Base-by-base conservation (phyloP, 2,113 vertebrate species). In the Gymnocephalus cernua region DNA sequence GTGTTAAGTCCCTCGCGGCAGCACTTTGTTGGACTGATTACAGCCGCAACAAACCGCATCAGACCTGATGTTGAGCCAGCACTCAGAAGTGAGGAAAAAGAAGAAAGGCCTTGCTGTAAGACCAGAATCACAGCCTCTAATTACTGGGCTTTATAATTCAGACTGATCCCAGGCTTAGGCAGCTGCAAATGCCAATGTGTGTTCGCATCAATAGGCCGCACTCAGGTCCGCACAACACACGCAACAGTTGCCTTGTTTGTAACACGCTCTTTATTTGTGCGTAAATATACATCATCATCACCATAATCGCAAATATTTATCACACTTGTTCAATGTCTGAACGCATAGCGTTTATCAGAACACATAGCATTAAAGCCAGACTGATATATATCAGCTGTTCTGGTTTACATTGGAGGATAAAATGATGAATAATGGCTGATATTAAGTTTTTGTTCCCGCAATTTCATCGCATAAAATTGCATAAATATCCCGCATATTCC, bases 91-190 rank as follows among this genome's bases (percentile, higher is more conserved):
- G 75, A 74, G 74, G 70, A 54, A n/a, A 51, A 59, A 58, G 57
- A 74, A 57, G 68, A 84, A 62, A 67, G 51, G 38, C 4, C 8
- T 11, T 4, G 38, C 68, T 82, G 65, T 78, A 80, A 83, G 58
- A 66, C 14, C 14, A 51, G 81, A 87, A 85, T 83, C 87, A 64
- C 85, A 90, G 79, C 65, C 83, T 92, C 44, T 91, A 92, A 93
- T 93, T 92, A 88, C 88, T 25, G 29, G 38, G 82, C 88, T 90
- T 90, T 87, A 90, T 93, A 87, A 79, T 94, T 84, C 89, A 86
- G 67, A 94, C 92, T 93, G 91, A 94, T 94, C 87, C 59, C 21
- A 53, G 87, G 86, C 87, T 74, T 29, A 69, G 80, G 86, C 91
- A 89, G 90, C 91, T 92, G 90, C 76, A 84, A 85, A 89, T 86